Evolutionary conservation across 2,113 vertebrate species (phyloP).

Genomic region (Sturnira hondurensis): DNA sequence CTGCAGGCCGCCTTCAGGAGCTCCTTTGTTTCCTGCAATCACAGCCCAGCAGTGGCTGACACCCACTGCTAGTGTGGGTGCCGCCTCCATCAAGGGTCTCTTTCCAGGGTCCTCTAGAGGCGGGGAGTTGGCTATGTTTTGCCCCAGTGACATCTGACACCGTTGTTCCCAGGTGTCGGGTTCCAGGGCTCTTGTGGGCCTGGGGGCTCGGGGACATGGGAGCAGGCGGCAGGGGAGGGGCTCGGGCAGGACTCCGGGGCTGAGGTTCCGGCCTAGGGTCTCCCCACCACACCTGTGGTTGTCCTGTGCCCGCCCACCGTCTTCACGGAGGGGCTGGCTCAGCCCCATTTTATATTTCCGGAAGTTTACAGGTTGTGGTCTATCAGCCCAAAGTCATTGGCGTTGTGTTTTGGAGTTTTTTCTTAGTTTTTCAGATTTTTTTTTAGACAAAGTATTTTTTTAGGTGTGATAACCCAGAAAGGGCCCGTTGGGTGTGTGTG

Average conservation of each 20-base stretch:
- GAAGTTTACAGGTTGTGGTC: constrained; percentile 59
- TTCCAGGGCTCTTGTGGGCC: neutral
- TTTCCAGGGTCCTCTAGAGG: neutral
- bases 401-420: constrained; percentile 41
- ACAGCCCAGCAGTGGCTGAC: neutral
- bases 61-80: neutral
- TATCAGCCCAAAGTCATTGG: constrained; percentile 60
- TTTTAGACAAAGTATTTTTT: constrained; percentile 79
- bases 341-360: fast-evolving
- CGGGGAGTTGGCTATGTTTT: neutral
- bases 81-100: neutral
- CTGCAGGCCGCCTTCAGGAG: neutral
- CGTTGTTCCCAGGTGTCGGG: neutral
- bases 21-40: neutral
- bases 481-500: constrained; percentile 60
- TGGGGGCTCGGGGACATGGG: fast-evolving
- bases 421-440: constrained; percentile 68
- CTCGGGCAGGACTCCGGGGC: fast-evolving
- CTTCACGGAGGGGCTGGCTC: neutral
- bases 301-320: fast-evolving
- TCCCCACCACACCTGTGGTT: neutral
- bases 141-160: neutral
- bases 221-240: neutral
- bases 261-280: neutral
- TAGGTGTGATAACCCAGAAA: constrained; percentile 70